A percentile compares a stretch with the other conserved stretches of the same genome.
phyloP scores from a whole-genome alignment of 2,888 invertebrate genomes.

The Philaethria dido region DNA sequence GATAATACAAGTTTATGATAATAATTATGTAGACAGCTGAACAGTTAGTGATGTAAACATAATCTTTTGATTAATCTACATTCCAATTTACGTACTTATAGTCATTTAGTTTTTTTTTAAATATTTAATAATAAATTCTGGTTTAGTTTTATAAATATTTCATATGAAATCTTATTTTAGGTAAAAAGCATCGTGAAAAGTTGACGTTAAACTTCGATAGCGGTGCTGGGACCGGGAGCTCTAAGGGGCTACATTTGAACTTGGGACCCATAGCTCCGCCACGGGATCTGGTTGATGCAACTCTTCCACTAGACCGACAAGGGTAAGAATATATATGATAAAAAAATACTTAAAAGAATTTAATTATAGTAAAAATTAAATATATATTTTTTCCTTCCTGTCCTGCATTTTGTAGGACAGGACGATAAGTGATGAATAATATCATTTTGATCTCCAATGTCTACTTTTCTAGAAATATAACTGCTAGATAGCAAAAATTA shows the following conservation, averaged over 20 bases:
- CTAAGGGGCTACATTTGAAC: conserved; percentile 88
- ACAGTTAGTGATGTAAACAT: background rate
- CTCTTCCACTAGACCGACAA: conserved; percentile 93
- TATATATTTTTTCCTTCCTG: too few relatives aligned
- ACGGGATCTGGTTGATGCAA: conserved; percentile 90
- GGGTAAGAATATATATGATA: conserved; percentile 84
- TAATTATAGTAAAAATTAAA: too few relatives aligned
- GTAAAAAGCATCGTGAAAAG: conserved; percentile 86
- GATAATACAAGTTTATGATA: conserved; percentile 1
- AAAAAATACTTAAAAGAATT: background rate
- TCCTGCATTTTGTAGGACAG: too few relatives aligned
- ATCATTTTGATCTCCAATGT: too few relatives aligned
- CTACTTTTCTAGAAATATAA: too few relatives aligned
- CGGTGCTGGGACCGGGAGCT: conserved; percentile 73
- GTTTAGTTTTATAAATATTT: background rate
- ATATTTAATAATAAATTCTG: too few relatives aligned
- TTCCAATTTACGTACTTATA: too few relatives aligned
- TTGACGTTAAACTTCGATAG: conserved; percentile 89
- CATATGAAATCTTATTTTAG: conserved; percentile 58
- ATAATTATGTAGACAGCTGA: background rate
- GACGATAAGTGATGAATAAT: too few relatives aligned
- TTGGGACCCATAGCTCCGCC: conserved; percentile 86
- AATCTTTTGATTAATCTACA: too few relatives aligned
- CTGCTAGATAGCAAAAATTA: too few relatives aligned
- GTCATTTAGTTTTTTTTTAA: too few relatives aligned